phyloP scores from a whole-genome alignment of 1,140 invertebrate genomes.

The Zaprionus kolodkinae region DNA sequence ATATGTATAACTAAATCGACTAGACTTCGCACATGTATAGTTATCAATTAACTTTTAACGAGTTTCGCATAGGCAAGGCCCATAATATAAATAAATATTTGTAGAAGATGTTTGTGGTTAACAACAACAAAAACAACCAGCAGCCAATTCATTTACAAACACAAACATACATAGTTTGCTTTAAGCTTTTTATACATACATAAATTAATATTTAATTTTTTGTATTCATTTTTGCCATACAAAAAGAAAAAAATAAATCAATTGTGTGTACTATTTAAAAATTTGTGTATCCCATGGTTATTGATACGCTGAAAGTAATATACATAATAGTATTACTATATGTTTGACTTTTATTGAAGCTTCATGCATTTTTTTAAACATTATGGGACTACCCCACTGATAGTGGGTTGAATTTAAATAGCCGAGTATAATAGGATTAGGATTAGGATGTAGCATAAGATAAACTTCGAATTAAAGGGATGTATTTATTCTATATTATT shows the following conservation, averaged over 20 bases:
- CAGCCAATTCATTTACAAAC: constrained; percentile 73
- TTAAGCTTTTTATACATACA: constrained; percentile 81
- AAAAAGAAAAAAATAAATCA: constrained; percentile 73
- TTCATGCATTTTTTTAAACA: background rate
- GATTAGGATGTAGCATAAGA: too few species aligned
- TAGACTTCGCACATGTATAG: constrained; percentile 4
- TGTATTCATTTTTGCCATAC: constrained; percentile 81
- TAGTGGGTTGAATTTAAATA: background rate
- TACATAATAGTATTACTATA: background rate
- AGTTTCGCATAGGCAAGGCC: constrained; percentile 41
- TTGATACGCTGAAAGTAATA: background rate
- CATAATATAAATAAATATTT: constrained; percentile 26
- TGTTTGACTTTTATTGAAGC: background rate
- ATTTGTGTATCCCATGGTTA: background rate
- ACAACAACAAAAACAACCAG: constrained; percentile 37
- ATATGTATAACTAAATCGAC: constrained; percentile 16
- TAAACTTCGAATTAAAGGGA: background rate
- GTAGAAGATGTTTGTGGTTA: constrained; percentile 23
- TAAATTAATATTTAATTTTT: constrained; percentile 81
- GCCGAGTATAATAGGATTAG: background rate
- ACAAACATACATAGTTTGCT: constrained; percentile 73
- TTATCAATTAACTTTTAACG: constrained; percentile 11
- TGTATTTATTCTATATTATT: too few species aligned
- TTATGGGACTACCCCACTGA: background rate
- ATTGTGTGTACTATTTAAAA: constrained; percentile 71